Evolutionary conservation across 1,140 invertebrate genomes (phyloP), one percentile per base, ranked within the genome.

Genomic region (Penaeus vannamei): DNA sequence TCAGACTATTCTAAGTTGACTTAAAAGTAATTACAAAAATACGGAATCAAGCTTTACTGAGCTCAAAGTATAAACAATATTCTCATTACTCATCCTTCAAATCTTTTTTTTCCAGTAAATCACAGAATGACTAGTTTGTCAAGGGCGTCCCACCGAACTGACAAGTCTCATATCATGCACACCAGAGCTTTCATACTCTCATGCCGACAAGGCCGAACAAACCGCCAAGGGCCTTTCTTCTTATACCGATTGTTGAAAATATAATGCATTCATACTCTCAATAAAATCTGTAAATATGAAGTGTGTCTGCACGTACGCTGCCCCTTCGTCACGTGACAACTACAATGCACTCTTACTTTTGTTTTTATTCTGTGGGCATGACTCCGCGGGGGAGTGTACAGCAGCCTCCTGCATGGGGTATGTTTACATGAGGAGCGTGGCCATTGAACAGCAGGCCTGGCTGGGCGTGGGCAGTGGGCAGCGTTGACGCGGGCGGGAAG

Each of bases 81-180:
- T 90, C 36, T 81, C 69, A 85, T 85, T 79, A 85, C 80, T 86
- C 84, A 82, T 90, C 84, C 84, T 81, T 89, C 87, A 85, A 85
- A 85, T 82, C 85, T 86, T 62, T 82, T 36, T 88, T 89, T 89
- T 85, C 82, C 46, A 62, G 42, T 82, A 90, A 90, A 90, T 90
- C 88, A 90, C 88, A 90, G 88, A 90, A 90, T 90, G 88, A 90
- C 88, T 90, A 90, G 88, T 90, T 90, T 90, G 88, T 90, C 88
- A 86, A 86, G 88, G 88, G 88, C 88, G 79, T 90, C 32, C 36
- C 64, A 84, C 88, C 84, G 29, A 85, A 80, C 64, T 90, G 88
- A 90, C 88, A 90, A 90, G 88, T 90, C 88, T 90, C 32, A 90
- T 72, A 81, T 36, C 14, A 61, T 72, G 79, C 46, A 60, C 64